These are phyloP conservation scores for Pomatorhinus ruficollis DNA, from an alignment of 2,113 vertebrate species.

Conservation along the genomic window DNA sequence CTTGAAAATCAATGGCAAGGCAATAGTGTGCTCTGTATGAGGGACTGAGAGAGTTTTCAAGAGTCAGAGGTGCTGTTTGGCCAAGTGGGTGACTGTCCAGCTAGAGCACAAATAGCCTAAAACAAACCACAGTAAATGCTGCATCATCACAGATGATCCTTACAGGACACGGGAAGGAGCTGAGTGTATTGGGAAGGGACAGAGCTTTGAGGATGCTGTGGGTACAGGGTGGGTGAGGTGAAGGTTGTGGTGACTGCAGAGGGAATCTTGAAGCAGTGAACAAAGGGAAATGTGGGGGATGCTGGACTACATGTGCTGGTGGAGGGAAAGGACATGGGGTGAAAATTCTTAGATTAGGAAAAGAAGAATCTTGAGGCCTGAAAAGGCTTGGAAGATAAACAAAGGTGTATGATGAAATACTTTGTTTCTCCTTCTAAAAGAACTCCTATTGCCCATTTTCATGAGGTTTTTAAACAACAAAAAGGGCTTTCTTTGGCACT, in stretches of 20 bases:
- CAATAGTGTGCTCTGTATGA: background rate
- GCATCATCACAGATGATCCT: background rate
- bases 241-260: background rate
- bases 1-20: background rate
- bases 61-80: background rate
- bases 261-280: background rate
- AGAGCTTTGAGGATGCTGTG: background rate
- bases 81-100: background rate
- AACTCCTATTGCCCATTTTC: background rate
- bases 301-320: background rate
- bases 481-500: background rate
- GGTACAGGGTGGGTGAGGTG: background rate
- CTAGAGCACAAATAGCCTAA: background rate
- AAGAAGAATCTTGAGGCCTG: background rate
- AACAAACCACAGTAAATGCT: background rate
- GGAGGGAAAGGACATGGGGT: background rate
- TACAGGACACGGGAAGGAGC: background rate
- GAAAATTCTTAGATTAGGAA: background rate
- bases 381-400: background rate
- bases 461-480: background rate
- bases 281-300: accelerated
- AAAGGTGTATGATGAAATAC: background rate
- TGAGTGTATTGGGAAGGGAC: background rate
- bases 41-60: background rate
- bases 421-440: background rate